Evolutionary conservation across 2,888 invertebrate genomes (phyloP).

Genomic region (Cecidostiba fungosa): DNA sequence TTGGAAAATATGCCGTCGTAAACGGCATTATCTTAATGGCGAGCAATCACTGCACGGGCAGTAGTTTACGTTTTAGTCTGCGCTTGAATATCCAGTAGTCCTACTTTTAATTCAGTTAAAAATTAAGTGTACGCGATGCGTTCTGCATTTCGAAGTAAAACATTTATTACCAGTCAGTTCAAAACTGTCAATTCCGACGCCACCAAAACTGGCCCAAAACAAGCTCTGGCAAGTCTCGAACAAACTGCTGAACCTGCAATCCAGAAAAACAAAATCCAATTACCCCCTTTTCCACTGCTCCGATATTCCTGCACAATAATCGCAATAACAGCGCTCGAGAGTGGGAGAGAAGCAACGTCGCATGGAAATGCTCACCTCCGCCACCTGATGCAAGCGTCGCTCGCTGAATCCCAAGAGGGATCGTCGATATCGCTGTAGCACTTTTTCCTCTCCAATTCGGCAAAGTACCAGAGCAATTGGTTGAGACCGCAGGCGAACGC

Average conservation of each 20-base stretch:
- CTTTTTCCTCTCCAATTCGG: slow-evolving; percentile 90
- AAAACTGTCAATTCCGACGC: slow-evolving; percentile 93
- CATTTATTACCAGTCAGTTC: slow-evolving; percentile 85
- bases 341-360: neutral
- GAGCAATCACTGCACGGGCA: neutral
- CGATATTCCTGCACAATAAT: neutral
- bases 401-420: slow-evolving; percentile 89
- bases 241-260: slow-evolving; percentile 84
- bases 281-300: neutral
- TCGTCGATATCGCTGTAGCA: slow-evolving; percentile 87
- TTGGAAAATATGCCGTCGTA: neutral
- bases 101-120: neutral
- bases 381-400: slow-evolving; percentile 92
- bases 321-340: neutral
- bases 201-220: slow-evolving; percentile 98
- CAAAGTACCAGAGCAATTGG: slow-evolving; percentile 97
- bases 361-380: slow-evolving; percentile 83
- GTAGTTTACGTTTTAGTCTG: neutral
- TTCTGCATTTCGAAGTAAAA: neutral
- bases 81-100: neutral
- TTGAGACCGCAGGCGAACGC: slow-evolving; percentile 96
- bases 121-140: too few relatives aligned
- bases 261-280: neutral
- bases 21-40: neutral
- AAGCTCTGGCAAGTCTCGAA: slow-evolving; percentile 97